phyloP scores from a whole-genome alignment of 2,888 invertebrate species.

The Orchesella flavescens region DNA sequence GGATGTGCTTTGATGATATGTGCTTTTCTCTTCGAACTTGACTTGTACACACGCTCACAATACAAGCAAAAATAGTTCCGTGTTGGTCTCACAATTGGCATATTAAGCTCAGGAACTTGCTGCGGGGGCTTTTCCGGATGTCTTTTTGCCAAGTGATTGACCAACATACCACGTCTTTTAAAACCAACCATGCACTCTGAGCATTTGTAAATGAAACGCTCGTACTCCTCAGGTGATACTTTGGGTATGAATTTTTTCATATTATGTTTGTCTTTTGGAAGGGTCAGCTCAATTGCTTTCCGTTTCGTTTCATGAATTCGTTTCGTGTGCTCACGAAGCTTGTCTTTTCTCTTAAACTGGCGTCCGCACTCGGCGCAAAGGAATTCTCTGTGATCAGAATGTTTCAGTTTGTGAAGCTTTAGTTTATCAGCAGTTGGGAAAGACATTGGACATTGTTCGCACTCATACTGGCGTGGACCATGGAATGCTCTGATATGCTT shows the following conservation, averaged over 20 bases:
- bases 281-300: slow-evolving; percentile 59
- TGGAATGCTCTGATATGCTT: slow-evolving; percentile 86
- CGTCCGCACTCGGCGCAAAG: slow-evolving; percentile 83
- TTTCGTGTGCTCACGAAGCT: slow-evolving; percentile 83
- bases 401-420: slow-evolving; percentile 81
- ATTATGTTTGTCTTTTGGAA: slow-evolving; percentile 62
- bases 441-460: slow-evolving; percentile 81
- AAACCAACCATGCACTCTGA: slow-evolving; percentile 84
- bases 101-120: slow-evolving; percentile 81
- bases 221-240: slow-evolving; percentile 80
- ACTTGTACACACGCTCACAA: slow-evolving; percentile 86
- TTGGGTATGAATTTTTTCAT: slow-evolving; percentile 72
- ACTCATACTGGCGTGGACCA: slow-evolving; percentile 81
- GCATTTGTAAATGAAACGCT: slow-evolving; percentile 85
- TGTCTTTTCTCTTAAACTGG: slow-evolving; percentile 85
- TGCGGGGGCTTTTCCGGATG: slow-evolving; percentile 81
- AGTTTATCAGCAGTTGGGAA: slow-evolving; percentile 84
- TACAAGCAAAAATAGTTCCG: slow-evolving; percentile 88
- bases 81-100: slow-evolving; percentile 85
- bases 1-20: slow-evolving; percentile 90
- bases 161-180: slow-evolving; percentile 87
- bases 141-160: slow-evolving; percentile 88
- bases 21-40: slow-evolving; percentile 87
- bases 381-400: slow-evolving; percentile 79
- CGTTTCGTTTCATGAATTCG: slow-evolving; percentile 79